A percentile compares a stretch with the other conserved stretches of the same genome.
Conservation (phyloP, 1,140 invertebrate genomes). For the Pomacea maculata region DNA sequence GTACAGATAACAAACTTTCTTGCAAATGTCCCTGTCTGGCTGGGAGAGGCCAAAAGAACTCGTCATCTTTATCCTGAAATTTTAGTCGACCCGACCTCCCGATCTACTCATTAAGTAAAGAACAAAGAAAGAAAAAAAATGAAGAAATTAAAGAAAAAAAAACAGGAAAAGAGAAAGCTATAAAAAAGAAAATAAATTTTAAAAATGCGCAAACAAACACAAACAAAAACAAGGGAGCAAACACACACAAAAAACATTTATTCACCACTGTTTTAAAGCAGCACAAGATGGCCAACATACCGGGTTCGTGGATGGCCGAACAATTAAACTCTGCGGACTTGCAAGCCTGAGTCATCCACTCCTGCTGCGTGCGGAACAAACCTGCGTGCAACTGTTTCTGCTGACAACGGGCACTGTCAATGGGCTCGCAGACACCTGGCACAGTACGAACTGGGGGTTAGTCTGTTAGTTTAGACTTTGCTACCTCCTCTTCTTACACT, state of each 20-base stretch:
- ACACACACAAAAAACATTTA: too few relatives aligned
- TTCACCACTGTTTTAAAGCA: too few relatives aligned
- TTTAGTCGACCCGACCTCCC: background rate
- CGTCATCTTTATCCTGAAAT: background rate
- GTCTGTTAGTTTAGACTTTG: too few relatives aligned
- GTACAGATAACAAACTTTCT: background rate
- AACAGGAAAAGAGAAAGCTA: background rate
- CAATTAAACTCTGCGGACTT: constrained; percentile 10
- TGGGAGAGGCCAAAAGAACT: background rate
- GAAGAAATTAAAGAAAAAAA: background rate
- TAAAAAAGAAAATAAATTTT: background rate
- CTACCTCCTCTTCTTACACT: too few relatives aligned
- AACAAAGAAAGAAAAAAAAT: background rate
- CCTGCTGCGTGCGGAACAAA: background rate
- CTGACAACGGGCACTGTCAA: constrained; percentile 1
- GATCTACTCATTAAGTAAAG: background rate
- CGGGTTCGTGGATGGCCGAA: background rate
- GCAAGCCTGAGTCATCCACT: constrained; percentile 13
- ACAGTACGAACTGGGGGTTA: background rate
- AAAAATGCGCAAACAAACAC: background rate
- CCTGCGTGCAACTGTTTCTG: background rate
- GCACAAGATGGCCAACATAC: background rate
- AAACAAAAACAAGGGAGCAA: too few relatives aligned
- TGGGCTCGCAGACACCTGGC: constrained; percentile 21
- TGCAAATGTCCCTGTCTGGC: background rate